Evolutionary conservation across 2,888 invertebrate genomes (phyloP), one percentile per base, ranked within the genome.

Genomic region (Ormyrus rosae): DNA sequence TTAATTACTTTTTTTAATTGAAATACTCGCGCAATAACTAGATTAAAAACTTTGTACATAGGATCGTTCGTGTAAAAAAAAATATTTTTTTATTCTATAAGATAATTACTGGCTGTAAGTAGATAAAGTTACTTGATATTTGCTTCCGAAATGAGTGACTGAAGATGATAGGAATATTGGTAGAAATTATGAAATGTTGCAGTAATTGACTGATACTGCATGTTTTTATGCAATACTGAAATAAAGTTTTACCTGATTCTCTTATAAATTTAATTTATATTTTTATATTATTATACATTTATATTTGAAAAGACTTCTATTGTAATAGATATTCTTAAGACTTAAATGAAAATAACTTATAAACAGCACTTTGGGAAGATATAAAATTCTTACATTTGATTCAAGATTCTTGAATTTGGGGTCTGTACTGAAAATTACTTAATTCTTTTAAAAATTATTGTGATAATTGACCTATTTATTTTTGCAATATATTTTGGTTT

Each of bases 171-270:
- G 34, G 34, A 34, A 61, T 68, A 60, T 7, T 55, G 45, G 48
- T n/a, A 34, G 13, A 64, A 9, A 19, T 56, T 34, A 61, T 13
- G 45, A 50, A 78, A 78, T 78, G 70, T 70, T 55, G 53, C 71
- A 81, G 81, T 81, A 81, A 81, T 81, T 81, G 81, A 81, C 81
- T 81, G 81, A 81, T 81, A 73, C n/a, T 81, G 13, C 51, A 56
- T 70, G 11, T 70, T 69, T 76, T 67, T 65, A 73, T 53, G 48
- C 34, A 60, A 48, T 48, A 7, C 58, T 68, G 63, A 53, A 67
- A 75, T 80, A 46, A 53, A 81, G 60, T 67, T 11, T 45, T 77
- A 51, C 68, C 19, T 77, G 56, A 68, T 74, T 19, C 50, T 74
- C 50, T 64, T 60, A 46, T n/a, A 61, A n/a, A 56, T 58, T 48